Evolutionary conservation across 1,140 invertebrate genomes (phyloP).

Genomic region (Agrilus planipennis): DNA sequence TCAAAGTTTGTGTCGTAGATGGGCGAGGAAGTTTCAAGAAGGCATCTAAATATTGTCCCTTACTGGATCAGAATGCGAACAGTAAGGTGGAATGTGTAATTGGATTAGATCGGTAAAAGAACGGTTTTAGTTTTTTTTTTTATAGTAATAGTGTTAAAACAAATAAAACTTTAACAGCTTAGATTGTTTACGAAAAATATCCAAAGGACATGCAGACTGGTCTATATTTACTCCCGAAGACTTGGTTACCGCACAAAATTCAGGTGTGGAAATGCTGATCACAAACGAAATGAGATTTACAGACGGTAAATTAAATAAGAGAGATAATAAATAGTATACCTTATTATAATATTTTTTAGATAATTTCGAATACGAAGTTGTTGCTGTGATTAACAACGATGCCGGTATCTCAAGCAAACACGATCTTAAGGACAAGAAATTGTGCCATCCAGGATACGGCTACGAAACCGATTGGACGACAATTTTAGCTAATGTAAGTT

Average conservation of each 20-base stretch:
- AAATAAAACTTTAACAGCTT: too few relatives aligned
- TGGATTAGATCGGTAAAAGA: conserved; percentile 50
- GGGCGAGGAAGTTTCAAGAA: conserved; percentile 43
- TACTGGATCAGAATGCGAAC: conserved; percentile 35
- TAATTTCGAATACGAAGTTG: conserved; percentile 49
- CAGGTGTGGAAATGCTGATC: conserved; percentile 49
- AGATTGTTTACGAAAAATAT: conserved; percentile 62
- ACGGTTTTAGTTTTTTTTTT: conserved; percentile 1
- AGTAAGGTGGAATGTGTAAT: conserved; percentile 51
- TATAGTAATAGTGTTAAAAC: conserved; percentile 7
- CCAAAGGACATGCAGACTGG: conserved; percentile 63
- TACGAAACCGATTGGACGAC: conserved; percentile 52
- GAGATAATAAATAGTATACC: background rate
- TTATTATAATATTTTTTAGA: conserved; percentile 32
- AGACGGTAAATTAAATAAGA: conserved; percentile 29
- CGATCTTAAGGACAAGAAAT: conserved; percentile 50
- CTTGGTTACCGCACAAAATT: conserved; percentile 57
- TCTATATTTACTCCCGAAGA: conserved; percentile 73
- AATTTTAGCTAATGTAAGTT: conserved; percentile 49
- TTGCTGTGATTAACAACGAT: conserved; percentile 54
- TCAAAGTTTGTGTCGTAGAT: conserved; percentile 54
- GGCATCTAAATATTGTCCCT: conserved; percentile 45
- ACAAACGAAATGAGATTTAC: conserved; percentile 53
- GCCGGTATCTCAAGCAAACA: conserved; percentile 41
- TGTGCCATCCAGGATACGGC: conserved; percentile 65